phyloP scores from a whole-genome alignment of 92 coral and sea anemone species.

The Siderastrea siderea region DNA sequence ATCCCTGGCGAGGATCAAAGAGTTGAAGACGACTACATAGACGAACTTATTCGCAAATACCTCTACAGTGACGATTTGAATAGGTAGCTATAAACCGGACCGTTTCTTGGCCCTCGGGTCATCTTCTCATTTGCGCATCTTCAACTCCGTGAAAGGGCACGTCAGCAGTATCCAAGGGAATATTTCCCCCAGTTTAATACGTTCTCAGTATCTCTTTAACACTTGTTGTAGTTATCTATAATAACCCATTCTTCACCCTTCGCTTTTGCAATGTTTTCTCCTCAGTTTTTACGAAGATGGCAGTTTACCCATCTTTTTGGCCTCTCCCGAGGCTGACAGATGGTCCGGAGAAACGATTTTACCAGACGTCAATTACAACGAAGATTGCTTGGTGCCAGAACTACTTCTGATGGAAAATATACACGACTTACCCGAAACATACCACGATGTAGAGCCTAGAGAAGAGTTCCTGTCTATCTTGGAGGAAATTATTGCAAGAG shows the following conservation, averaged over 20 bases:
- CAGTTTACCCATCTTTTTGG: not conserved
- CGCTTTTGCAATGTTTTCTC: not conserved
- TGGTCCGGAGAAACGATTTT: conserved; percentile 16
- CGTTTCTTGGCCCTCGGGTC: not conserved
- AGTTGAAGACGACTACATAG: conserved; percentile 42
- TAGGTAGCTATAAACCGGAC: not conserved
- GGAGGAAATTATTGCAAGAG: conserved; percentile 60
- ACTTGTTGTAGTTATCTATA: not conserved
- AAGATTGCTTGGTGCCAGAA: conserved; percentile 51
- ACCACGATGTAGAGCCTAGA: conserved; percentile 59
- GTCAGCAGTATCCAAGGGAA: not conserved
- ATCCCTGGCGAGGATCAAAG: conserved; percentile 31
- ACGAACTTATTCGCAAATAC: conserved; percentile 43
- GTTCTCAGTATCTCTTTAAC: too few relatives aligned
- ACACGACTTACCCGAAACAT: conserved; percentile 27
- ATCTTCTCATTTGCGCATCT: not conserved
- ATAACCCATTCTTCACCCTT: not conserved
- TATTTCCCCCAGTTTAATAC: not conserved
- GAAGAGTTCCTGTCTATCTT: conserved; percentile 75
- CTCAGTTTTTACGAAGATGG: conserved; percentile 39
- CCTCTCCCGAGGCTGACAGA: conserved; percentile 33
- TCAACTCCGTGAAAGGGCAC: not conserved
- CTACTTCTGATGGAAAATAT: conserved; percentile 26
- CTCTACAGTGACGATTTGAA: conserved; percentile 29
- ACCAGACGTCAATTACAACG: conserved; percentile 15